phyloP scores from a whole-genome alignment of 92 coral and sea anemone genomes.

The Zoanthus solanderi region DNA sequence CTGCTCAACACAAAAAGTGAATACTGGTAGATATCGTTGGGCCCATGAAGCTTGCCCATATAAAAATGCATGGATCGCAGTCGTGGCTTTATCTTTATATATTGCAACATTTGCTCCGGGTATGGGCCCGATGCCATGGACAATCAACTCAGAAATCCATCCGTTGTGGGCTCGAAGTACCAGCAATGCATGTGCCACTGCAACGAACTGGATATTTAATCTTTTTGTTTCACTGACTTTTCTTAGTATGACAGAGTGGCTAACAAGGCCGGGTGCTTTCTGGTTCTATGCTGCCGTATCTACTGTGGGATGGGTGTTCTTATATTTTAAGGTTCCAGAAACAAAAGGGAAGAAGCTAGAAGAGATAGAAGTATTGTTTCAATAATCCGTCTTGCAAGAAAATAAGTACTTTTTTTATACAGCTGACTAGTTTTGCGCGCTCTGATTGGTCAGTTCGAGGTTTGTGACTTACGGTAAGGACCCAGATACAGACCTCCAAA shows the following conservation, averaged over 20 bases:
- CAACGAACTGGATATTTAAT: conserved; percentile 83
- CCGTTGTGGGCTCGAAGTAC: conserved; percentile 90
- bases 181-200: conserved; percentile 81
- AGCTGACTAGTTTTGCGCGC: too few species aligned
- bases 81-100: conserved; percentile 75
- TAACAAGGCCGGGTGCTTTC: conserved; percentile 88
- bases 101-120: conserved; percentile 89
- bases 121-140: conserved; percentile 94
- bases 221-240: conserved; percentile 81
- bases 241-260: conserved; percentile 72
- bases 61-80: conserved; percentile 86
- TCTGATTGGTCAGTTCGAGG: too few species aligned
- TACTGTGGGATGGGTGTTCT: conserved; percentile 84
- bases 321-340: conserved; percentile 81
- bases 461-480: too few species aligned
- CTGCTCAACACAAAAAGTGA: conserved; percentile 62
- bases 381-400: neutral
- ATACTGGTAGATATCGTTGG: conserved; percentile 57
- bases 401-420: too few species aligned
- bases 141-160: conserved; percentile 83
- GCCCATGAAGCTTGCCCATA: conserved; percentile 81
- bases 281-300: conserved; percentile 87
- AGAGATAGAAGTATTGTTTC: conserved; percentile 78
- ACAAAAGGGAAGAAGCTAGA: conserved; percentile 93
- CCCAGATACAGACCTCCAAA: too few species aligned